Percentiles rank a stretch among this genome's conserved stretches.
Conservation (phyloP, 1,140 invertebrate species). For the Cryptotermes secundus region DNA sequence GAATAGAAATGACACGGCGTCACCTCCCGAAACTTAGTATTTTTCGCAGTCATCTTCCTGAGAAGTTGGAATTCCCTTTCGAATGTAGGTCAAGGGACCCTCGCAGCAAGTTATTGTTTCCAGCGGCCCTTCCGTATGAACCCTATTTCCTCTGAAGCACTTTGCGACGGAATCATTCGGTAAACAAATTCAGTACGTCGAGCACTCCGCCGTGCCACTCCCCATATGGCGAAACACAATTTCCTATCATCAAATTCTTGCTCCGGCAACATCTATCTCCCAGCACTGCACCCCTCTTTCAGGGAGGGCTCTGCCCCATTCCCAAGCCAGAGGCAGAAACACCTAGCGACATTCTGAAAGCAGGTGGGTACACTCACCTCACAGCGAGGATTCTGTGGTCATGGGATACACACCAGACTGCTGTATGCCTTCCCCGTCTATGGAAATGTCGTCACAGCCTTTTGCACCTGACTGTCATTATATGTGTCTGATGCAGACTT, state of each 20-base stretch:
- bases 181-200: neutral
- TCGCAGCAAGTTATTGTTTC: neutral
- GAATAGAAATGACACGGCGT: too few species aligned
- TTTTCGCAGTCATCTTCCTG: too few species aligned
- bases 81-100: too few species aligned
- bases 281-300: neutral
- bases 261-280: neutral
- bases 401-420: too few species aligned
- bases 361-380: too few species aligned
- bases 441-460: too few species aligned
- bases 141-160: neutral
- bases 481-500: too few species aligned
- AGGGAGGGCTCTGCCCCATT: neutral
- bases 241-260: conserved; percentile 33
- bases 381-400: too few species aligned
- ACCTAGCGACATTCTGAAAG: neutral
- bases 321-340: neutral
- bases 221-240: conserved; percentile 28
- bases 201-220: neutral
- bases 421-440: too few species aligned
- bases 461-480: too few species aligned
- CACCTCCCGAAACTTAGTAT: too few species aligned
- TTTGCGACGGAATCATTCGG: neutral
- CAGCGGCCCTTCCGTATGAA: neutral
- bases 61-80: too few species aligned